A percentile compares a stretch with the other conserved stretches of the same genome.
phyloP scores from a whole-genome alignment of 1,140 invertebrate species.

The Drosophila baimaii region DNA sequence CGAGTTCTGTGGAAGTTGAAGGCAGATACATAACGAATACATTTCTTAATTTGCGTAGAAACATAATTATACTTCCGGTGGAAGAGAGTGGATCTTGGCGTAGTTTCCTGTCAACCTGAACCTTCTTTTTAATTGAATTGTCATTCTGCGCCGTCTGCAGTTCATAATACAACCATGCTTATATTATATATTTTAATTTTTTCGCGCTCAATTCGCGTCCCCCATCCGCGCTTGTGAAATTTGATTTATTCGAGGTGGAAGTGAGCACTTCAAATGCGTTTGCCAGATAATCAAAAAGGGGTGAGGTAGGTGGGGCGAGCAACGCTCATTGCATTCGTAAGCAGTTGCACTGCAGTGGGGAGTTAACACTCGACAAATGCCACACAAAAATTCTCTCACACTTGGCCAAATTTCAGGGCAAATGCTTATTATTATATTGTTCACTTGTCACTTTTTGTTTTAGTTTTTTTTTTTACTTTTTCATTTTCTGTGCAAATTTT shows the following conservation, averaged over 20 bases:
- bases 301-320: background rate
- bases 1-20: constrained; percentile 19
- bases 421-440: constrained; percentile 48
- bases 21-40: background rate
- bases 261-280: constrained; percentile 76
- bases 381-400: constrained; percentile 67
- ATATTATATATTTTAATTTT: background rate
- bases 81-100: background rate
- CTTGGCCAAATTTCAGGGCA: constrained; percentile 76
- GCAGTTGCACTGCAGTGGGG: constrained; percentile 47
- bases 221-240: constrained; percentile 42
- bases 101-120: background rate
- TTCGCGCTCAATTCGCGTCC: constrained; percentile 6
- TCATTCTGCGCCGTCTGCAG: constrained; percentile 22
- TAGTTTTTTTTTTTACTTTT: constrained; percentile 21
- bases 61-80: constrained; percentile 39
- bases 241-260: constrained; percentile 78
- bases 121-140: constrained; percentile 52
- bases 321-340: constrained; percentile 72
- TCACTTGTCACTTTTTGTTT: constrained; percentile 8
- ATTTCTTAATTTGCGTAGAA: constrained; percentile 13
- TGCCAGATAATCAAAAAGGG: constrained; percentile 59
- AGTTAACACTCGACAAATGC: background rate
- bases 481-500: constrained; percentile 51
- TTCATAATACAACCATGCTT: constrained; percentile 5